These are phyloP conservation scores for Tinea pellionella DNA, from an alignment of 2,888 invertebrate genomes.

Conservation along the genomic window DNA sequence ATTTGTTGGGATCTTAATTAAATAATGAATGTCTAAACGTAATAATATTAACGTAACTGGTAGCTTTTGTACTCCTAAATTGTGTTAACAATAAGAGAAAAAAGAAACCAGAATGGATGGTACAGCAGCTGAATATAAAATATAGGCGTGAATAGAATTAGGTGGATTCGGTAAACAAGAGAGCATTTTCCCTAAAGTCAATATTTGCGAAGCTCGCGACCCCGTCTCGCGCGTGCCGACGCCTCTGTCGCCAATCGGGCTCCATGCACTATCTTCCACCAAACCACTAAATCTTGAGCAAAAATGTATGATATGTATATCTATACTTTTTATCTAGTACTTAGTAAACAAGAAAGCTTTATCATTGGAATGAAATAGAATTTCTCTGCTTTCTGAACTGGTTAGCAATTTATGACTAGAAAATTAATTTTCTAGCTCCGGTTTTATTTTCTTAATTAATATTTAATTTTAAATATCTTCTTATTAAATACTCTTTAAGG, in stretches of 20 bases:
- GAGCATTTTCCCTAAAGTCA: conserved; percentile 16
- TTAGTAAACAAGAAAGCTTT: no score
- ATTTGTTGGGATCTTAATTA: no score
- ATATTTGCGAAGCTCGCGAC: conserved; percentile 18
- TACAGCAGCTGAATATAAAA: not conserved
- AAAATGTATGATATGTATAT: no score
- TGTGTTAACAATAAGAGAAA: not conserved
- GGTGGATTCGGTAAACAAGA: conserved; percentile 17
- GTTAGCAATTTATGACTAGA: no score
- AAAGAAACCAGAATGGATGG: not conserved
- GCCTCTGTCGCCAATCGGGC: conserved; percentile 2
- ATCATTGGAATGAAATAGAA: no score
- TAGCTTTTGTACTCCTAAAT: not conserved
- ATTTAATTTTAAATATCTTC: no score
- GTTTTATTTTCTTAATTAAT: no score
- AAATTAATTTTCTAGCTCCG: no score
- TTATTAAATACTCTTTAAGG: no score
- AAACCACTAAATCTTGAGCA: not conserved
- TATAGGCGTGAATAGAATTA: conserved; percentile 18
- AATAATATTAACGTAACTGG: not conserved
- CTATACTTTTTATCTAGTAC: no score
- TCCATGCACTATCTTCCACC: not conserved
- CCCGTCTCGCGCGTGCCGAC: conserved; percentile 14
- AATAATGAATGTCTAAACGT: not conserved
- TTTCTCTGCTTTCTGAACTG: no score